These are phyloP conservation scores for Drosophila rellima DNA, from an alignment of 2,888 invertebrate species.

Conservation along the genomic window DNA sequence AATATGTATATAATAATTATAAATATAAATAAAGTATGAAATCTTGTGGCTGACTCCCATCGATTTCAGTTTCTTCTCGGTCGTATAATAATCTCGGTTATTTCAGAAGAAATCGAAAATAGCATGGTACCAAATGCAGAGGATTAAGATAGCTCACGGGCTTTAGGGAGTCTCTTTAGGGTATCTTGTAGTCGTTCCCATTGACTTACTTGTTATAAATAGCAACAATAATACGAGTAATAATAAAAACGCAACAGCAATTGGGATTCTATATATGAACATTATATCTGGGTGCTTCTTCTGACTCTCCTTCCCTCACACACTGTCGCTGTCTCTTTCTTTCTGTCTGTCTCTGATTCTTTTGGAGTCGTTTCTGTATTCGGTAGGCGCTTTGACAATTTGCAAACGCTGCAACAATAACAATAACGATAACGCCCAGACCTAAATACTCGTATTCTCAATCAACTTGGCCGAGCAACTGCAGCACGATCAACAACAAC, in stretches of 20 bases:
- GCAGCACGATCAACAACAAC: constrained; percentile 27
- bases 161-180: too few relatives aligned
- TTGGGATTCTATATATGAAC: not conserved
- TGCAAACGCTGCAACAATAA: constrained; percentile 56
- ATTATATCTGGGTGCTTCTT: not conserved
- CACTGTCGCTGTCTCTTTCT: not conserved
- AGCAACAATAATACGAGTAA: constrained; percentile 4
- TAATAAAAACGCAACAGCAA: constrained; percentile 2
- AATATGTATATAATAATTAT: too few relatives aligned
- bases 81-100: too few relatives aligned
- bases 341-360: constrained; percentile 2
- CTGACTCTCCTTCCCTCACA: not conserved
- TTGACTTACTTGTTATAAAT: constrained; percentile 7
- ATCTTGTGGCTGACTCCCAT: too few relatives aligned
- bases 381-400: constrained; percentile 44
- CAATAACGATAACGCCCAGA: constrained; percentile 61
- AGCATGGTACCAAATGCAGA: too few relatives aligned
- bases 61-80: too few relatives aligned
- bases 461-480: constrained; percentile 39
- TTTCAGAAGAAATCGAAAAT: too few relatives aligned
- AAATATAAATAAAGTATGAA: too few relatives aligned
- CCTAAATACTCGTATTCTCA: constrained; percentile 61
- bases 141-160: too few relatives aligned
- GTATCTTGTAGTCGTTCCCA: not conserved
- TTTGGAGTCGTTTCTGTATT: constrained; percentile 39